Percentiles rank a stretch among this genome's conserved stretches.
Conservation (phyloP, 2,797 vertebrate genomes). For the Nyctibius grandis region DNA sequence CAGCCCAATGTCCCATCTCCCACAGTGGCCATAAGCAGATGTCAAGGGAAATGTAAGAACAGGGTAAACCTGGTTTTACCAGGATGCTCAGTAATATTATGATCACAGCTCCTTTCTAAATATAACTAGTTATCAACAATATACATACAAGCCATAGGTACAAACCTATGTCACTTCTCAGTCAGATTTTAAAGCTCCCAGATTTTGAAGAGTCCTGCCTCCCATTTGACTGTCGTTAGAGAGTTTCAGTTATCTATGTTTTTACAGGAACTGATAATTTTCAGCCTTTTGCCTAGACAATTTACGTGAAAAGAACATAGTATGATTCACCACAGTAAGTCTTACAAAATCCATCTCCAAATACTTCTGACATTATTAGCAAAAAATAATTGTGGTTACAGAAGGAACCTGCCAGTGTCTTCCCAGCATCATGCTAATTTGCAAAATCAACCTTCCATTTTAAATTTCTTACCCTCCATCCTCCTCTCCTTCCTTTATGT, state of each 20-base stretch:
- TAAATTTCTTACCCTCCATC: not conserved
- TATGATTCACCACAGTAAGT: not conserved
- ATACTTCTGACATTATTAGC: not conserved
- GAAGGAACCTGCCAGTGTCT: not conserved
- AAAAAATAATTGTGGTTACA: not conserved
- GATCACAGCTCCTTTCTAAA: not conserved
- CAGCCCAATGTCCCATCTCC: not conserved
- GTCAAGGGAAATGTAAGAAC: not conserved
- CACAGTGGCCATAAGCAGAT: not conserved
- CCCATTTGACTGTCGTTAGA: not conserved
- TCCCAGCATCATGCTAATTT: not conserved
- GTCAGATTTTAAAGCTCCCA: not conserved
- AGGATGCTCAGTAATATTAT: not conserved
- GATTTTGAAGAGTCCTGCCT: not conserved
- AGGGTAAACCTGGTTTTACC: not conserved
- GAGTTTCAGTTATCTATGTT: not conserved
- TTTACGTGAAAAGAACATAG: not conserved
- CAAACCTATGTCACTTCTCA: not conserved
- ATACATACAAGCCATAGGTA: not conserved
- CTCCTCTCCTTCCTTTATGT: not conserved
- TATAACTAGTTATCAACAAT: not conserved
- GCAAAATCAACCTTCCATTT: constrained; percentile 13
- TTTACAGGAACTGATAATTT: not conserved
- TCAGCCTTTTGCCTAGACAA: not conserved
- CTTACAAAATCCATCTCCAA: not conserved